Conservation (phyloP, 2,888 invertebrate genomes). For the Agonopterix subpropinquella region DNA sequence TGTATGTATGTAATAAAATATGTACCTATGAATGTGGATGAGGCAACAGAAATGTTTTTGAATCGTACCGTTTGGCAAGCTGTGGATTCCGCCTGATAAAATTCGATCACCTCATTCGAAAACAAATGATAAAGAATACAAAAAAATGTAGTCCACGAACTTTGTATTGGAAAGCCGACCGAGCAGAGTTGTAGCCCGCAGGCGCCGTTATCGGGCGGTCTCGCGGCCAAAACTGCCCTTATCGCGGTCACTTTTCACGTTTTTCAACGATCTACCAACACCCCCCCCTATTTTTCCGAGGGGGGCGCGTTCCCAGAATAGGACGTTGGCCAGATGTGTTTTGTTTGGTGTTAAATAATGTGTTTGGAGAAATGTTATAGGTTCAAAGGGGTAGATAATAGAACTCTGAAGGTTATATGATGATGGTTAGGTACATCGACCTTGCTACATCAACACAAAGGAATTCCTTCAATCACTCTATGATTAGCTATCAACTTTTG, state of each 20-base stretch:
- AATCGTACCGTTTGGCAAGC: no score
- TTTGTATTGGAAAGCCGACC: slow-evolving; percentile 10
- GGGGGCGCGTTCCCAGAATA: slow-evolving; percentile 24
- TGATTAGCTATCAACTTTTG: no score
- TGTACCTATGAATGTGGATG: no score
- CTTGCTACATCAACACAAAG: no score
- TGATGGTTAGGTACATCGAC: no score
- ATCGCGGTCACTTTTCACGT: slow-evolving; percentile 69
- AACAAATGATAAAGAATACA: background rate
- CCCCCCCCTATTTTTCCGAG: slow-evolving; percentile 3
- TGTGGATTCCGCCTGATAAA: no score
- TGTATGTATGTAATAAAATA: no score
- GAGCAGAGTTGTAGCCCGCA: slow-evolving; percentile 20
- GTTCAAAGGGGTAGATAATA: background rate
- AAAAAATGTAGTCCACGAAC: background rate
- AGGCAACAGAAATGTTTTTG: no score
- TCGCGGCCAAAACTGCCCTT: slow-evolving; percentile 50
- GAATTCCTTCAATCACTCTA: no score
- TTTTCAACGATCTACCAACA: slow-evolving; percentile 46
- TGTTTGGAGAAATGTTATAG: slow-evolving; percentile 9
- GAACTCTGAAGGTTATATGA: background rate
- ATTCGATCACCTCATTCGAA: background rate
- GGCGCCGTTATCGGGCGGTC: slow-evolving; percentile 35
- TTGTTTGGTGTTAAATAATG: slow-evolving; percentile 10
- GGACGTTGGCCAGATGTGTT: slow-evolving; percentile 28